A percentile compares a stretch with the other conserved stretches of the same genome.
Evolutionary conservation across 2,888 invertebrate genomes (phyloP).

Genomic region (Agonum fuliginosum): DNA sequence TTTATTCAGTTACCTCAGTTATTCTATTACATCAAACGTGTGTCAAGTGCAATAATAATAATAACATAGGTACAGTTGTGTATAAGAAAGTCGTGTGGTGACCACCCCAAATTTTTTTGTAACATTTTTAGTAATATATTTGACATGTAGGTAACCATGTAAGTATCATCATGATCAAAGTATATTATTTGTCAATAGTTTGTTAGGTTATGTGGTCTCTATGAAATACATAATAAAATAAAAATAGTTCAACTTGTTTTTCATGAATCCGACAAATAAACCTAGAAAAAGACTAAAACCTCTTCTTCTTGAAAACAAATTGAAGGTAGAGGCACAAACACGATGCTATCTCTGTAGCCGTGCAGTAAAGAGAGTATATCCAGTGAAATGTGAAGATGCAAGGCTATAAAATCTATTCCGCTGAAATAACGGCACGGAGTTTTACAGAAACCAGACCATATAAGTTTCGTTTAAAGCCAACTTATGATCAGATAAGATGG

Average conservation of each 20-base stretch:
- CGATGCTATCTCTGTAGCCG: slow-evolving; percentile 7
- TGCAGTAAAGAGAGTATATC: slow-evolving; percentile 38
- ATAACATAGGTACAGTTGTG: no score
- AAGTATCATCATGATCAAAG: no score
- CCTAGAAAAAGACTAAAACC: slow-evolving; percentile 5
- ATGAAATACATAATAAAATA: no score
- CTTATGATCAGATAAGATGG: slow-evolving; percentile 58
- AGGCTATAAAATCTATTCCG: slow-evolving; percentile 49
- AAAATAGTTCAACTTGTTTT: not conserved
- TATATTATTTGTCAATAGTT: no score
- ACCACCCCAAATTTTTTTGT: no score
- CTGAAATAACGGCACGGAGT: slow-evolving; percentile 45
- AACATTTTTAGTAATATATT: no score
- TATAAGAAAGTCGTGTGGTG: no score
- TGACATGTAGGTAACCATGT: no score
- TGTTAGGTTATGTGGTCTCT: no score
- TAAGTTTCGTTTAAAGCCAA: slow-evolving; percentile 50
- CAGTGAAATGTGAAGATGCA: slow-evolving; percentile 49
- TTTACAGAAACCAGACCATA: slow-evolving; percentile 48
- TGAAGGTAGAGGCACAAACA: slow-evolving; percentile 15
- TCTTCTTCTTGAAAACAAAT: slow-evolving; percentile 11
- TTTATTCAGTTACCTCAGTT: no score
- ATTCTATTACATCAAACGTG: no score
- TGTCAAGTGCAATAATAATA: no score
- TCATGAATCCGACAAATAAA: not conserved